phyloP scores from a whole-genome alignment of 1,140 invertebrate species.

The Pachypeltis micranthus region DNA sequence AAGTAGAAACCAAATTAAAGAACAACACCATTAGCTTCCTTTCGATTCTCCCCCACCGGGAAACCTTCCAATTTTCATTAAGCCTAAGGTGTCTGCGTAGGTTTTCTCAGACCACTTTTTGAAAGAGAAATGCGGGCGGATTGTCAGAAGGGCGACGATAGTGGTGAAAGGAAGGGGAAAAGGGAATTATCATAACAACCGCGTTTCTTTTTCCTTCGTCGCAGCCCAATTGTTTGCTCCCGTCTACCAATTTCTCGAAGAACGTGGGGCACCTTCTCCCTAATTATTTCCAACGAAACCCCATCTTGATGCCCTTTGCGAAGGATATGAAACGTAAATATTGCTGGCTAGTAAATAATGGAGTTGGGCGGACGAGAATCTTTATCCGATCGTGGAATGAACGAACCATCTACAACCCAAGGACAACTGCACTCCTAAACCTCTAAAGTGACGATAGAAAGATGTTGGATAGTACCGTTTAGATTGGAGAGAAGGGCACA shows the following conservation, averaged over 20 bases:
- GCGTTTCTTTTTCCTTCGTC: not conserved
- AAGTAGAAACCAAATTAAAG: not conserved
- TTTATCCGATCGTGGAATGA: too few relatives aligned
- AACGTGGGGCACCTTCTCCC: not conserved
- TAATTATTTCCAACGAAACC: not conserved
- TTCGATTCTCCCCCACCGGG: not conserved
- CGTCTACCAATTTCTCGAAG: not conserved
- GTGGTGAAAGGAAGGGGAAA: not conserved
- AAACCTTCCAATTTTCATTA: slow-evolving; percentile 4
- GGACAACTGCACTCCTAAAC: not conserved
- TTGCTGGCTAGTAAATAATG: too few relatives aligned
- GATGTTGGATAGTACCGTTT: too few relatives aligned
- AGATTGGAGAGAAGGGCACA: too few relatives aligned
- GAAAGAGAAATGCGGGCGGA: too few relatives aligned
- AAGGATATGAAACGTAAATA: not conserved
- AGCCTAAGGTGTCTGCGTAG: not conserved
- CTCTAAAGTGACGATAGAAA: too few relatives aligned
- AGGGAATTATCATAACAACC: slow-evolving; percentile 9
- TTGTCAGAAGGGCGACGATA: too few relatives aligned
- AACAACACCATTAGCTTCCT: not conserved
- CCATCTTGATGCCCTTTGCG: not conserved
- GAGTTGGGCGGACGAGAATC: too few relatives aligned
- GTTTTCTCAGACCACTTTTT: too few relatives aligned
- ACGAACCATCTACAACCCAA: not conserved
- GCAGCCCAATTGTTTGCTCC: not conserved